Base-by-base conservation (phyloP, 2,888 invertebrate species). In the Heteromyza rotundicornis region DNA sequence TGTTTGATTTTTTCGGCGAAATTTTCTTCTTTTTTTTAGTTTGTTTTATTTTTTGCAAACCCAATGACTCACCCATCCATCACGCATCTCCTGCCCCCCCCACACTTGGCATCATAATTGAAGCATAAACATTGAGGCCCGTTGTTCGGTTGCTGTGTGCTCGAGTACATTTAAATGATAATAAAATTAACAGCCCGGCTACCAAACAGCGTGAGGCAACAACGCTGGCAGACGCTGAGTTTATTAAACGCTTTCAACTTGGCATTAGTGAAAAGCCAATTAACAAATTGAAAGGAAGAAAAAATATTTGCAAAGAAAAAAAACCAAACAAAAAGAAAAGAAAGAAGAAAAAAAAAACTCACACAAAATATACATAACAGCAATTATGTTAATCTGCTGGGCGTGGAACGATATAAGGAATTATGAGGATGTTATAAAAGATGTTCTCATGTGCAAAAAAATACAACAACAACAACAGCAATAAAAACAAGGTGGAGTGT, bases 121-220 rank as follows among this genome's bases (percentile, higher is more conserved):
- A 47, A 47, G 19, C 47, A 47, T 47, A 20, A 47, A 47, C 47
- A 20, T 19, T 17, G 3, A 2, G 2, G 20, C 47, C 20, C 22
- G 35, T 10, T 19, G 54, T 17, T 5, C 47, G 16, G 40, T 47
- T 19, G 47, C 47, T 17, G 17, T 47, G 47, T 47, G 47, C n/a
- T n/a, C n/a, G 20, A 47, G 47, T 47, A 19, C 47, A 47, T 47
- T 47, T 47, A 20, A 19, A 8, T 19, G 20, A 19, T 12, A 35
- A 55, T 55, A 40, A 55, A 55, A 35, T 16, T 53, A 54, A 36
- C 24, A n/a, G n/a, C n/a, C n/a, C n/a, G n/a, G n/a, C n/a, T n/a
- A n/a, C n/a, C n/a, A n/a, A n/a, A n/a, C n/a, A n/a, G n/a, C n/a
- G n/a, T n/a, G n/a, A n/a, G n/a, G n/a, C n/a, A n/a, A n/a, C n/a